A percentile compares a stretch with the other conserved stretches of the same genome.
phyloP scores from a whole-genome alignment of 2,113 vertebrate genomes.

The Oncorhynchus keta region DNA sequence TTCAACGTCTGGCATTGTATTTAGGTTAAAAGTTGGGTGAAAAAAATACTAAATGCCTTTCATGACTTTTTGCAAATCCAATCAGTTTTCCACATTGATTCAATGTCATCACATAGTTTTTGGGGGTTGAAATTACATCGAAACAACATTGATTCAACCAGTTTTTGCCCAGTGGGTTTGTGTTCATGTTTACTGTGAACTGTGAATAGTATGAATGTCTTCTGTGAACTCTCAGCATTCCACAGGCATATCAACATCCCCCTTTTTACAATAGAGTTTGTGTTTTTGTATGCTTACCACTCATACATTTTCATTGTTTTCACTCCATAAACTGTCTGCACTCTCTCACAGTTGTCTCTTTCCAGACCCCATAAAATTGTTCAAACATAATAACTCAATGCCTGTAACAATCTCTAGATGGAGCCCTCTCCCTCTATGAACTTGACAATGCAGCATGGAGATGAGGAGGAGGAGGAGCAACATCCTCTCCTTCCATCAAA shows the following conservation, averaged over 20 bases:
- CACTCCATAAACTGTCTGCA: background rate
- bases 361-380: conserved; percentile 7
- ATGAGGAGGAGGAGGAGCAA: conserved; percentile 59
- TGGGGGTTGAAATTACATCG: too few species aligned
- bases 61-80: too few species aligned
- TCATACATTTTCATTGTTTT: background rate
- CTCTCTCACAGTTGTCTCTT: background rate
- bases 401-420: conserved; percentile 34
- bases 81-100: too few species aligned
- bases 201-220: too few species aligned
- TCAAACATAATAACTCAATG: conserved; percentile 7
- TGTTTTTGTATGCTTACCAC: background rate
- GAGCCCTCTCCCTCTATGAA: conserved; percentile 60
- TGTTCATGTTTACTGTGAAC: too few species aligned
- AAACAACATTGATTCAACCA: too few species aligned
- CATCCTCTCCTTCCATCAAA: conserved; percentile 50
- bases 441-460: conserved; percentile 51
- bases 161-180: too few species aligned
- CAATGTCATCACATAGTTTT: too few species aligned
- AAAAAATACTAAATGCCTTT: too few species aligned
- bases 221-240: background rate
- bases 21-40: too few species aligned
- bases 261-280: background rate
- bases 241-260: background rate
- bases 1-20: too few species aligned